A percentile compares a stretch with the other conserved stretches of the same genome.
Evolutionary conservation across 2,797 vertebrate species (phyloP).

Genomic region (Coluber constrictor): DNA sequence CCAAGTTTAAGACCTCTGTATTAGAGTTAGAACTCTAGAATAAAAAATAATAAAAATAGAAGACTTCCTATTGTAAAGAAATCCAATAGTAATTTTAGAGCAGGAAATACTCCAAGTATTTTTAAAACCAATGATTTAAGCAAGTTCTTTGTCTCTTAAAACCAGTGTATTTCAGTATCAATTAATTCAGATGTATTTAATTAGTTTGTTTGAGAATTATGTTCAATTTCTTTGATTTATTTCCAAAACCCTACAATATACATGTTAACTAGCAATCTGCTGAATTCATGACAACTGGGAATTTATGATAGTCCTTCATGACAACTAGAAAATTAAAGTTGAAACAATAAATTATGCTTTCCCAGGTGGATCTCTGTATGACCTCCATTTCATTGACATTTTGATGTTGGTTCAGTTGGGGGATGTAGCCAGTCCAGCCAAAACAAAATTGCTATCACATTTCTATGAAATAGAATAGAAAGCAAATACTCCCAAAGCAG

Average conservation of each 20-base stretch:
- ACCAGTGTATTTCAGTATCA: background rate
- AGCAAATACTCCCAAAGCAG: background rate
- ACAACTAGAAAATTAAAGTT: background rate
- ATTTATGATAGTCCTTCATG: background rate
- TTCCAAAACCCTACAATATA: background rate
- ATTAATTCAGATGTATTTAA: background rate
- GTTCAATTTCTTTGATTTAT: background rate
- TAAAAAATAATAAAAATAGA: background rate
- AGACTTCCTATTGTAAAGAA: background rate
- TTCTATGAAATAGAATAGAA: background rate
- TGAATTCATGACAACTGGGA: background rate
- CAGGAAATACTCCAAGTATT: background rate
- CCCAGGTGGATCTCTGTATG: background rate
- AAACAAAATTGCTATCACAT: slow-evolving; percentile 15
- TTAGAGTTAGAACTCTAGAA: background rate
- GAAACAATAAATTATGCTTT: background rate
- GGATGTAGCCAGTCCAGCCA: background rate
- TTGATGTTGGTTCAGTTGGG: background rate
- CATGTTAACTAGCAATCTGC: background rate
- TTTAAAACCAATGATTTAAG: background rate
- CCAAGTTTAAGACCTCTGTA: background rate
- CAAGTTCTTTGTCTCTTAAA: background rate
- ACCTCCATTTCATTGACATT: background rate
- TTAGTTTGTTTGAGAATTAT: background rate
- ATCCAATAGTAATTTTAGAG: background rate